These are phyloP conservation scores for Gerris lacustris DNA, from an alignment of 2,888 invertebrate species.

Conservation along the genomic window DNA sequence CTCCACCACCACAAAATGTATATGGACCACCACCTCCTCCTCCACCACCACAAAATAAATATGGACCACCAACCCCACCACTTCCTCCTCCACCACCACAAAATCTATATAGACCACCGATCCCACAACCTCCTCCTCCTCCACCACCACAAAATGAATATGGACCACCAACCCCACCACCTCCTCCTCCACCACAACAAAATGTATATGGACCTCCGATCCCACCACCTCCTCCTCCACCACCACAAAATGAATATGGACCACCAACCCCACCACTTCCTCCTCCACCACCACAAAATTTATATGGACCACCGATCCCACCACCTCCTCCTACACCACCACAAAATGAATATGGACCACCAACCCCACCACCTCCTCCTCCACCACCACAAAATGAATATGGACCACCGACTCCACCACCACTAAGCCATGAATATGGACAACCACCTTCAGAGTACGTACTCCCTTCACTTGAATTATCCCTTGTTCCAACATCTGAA, in stretches of 20 bases:
- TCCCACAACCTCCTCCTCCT: conserved; percentile 19
- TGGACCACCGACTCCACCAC: conserved; percentile 23
- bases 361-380: conserved; percentile 15
- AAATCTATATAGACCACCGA: conserved; percentile 15
- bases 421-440: conserved; percentile 20
- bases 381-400: conserved; percentile 22
- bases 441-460: conserved; percentile 2
- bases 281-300: background rate
- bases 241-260: conserved; percentile 20
- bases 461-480: conserved; percentile 19
- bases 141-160: conserved; percentile 20
- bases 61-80: conserved; percentile 21
- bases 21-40: conserved; percentile 22
- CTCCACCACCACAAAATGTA: conserved; percentile 17
- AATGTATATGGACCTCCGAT: conserved; percentile 23
- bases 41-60: conserved; percentile 10
- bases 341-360: conserved; percentile 16
- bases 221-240: conserved; percentile 25
- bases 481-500: conserved; percentile 24
- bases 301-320: conserved; percentile 16
- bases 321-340: conserved; percentile 22
- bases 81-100: conserved; percentile 28
- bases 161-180: conserved; percentile 12
- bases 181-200: conserved; percentile 23
- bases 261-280: conserved; percentile 24